Evolutionary conservation across 2,113 vertebrate species (phyloP).

Genomic region (Centrocercus urophasianus): DNA sequence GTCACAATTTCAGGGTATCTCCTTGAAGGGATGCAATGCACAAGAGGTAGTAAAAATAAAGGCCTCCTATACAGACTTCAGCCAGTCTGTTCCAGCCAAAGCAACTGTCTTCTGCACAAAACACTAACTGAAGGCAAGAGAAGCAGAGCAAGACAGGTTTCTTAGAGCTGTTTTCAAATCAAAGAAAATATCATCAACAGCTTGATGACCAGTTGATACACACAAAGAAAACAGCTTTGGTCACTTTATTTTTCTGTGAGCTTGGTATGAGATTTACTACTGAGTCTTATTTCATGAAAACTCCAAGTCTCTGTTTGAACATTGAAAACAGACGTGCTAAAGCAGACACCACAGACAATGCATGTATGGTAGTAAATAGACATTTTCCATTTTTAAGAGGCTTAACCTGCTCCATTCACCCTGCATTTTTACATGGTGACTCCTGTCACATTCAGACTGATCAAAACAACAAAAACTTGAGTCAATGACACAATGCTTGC

Average conservation of each 20-base stretch:
- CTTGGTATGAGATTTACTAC: neutral
- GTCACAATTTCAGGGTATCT: neutral
- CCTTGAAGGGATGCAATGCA: neutral
- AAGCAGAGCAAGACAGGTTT: neutral
- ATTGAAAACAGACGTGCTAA: neutral
- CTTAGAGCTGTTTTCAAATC: neutral
- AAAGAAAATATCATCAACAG: neutral
- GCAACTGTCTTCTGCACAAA: neutral
- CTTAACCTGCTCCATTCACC: neutral
- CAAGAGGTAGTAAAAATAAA: neutral
- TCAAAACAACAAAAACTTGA: neutral
- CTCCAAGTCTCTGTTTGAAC: neutral
- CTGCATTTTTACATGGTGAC: neutral
- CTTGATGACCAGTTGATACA: neutral
- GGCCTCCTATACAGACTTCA: neutral
- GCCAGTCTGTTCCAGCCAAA: neutral
- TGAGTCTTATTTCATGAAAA: neutral
- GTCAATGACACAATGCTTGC: neutral
- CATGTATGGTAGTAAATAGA: neutral
- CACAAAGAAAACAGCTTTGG: neutral
- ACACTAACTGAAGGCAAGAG: neutral
- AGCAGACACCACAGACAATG: neutral
- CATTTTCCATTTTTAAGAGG: neutral
- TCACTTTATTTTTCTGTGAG: neutral
- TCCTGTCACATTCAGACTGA: neutral